Evolutionary conservation across 35 echinoderm and acorn worm species (phyloP), one percentile per base, ranked within the genome.

Genomic region (Apostichopus parvimensis): DNA sequence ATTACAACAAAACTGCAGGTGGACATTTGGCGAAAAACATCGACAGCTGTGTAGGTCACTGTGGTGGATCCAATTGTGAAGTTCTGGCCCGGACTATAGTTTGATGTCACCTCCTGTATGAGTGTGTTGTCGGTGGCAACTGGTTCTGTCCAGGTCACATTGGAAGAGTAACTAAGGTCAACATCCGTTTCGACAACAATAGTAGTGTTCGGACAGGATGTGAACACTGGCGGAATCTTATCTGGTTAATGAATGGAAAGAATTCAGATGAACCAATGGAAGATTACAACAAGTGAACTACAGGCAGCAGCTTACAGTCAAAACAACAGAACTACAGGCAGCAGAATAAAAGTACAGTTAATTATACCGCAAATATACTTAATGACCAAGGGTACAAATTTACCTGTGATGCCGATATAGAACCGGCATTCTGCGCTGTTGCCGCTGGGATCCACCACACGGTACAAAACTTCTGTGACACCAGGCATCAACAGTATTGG

Each of bases 11-110:
- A 95, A 1, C 84, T 70, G 53, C 91, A 92, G 52, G 62, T 77
- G 0, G 83, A 70, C 5, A 68, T 79, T 52, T 64, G 86, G 6
- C 57, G 78, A 57, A 53, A 83, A 6, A 53, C 79, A 87, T 95
- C 94, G 25, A 86, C 79, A 54, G 94, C 92, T 18, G 91, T 93
- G 91, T 93, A 95, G 1, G 54, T 87, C n/a, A 95, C 94, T 15
- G 72, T 22, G 24, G 56, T 92, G 57, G 79, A 53, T 15, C 94
- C 90, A 53, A 95, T 95, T 23, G 82, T 12, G 57, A 95, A 95
- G 82, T 34, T 76, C 25, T 92, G 79, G 6, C 90, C 90, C 5
- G 90, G 83, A 15, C 45, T 61, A 56, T 87, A 66, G 53, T 70
- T 79, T 0, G 71, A 79, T 15, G 84, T 92, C 20, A 92, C 20